Conservation (phyloP, 1,140 invertebrate species). For the Mycetomoellerius zeteki region DNA sequence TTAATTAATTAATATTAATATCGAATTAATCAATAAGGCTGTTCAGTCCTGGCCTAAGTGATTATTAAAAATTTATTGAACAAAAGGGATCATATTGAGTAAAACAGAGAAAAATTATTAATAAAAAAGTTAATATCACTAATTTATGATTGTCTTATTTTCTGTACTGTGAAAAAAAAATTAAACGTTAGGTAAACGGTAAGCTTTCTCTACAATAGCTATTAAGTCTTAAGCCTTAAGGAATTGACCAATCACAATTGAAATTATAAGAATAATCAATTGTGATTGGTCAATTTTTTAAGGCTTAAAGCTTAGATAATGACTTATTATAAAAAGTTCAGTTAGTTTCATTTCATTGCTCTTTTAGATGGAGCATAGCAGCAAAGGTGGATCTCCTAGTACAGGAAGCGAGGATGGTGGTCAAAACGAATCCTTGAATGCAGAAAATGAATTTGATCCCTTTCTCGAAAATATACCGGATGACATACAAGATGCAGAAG, state of each 20-base stretch:
- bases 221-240: too few species aligned
- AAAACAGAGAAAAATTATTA: background rate
- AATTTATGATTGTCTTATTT: background rate
- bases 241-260: too few species aligned
- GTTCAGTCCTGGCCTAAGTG: background rate
- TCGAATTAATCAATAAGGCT: background rate
- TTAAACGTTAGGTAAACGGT: background rate
- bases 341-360: background rate
- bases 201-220: background rate
- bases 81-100: background rate
- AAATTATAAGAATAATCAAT: too few species aligned
- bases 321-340: too few species aligned
- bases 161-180: background rate
- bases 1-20: too few species aligned
- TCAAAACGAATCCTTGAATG: constrained; percentile 88
- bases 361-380: constrained; percentile 83
- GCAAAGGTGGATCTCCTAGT: constrained; percentile 93
- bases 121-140: background rate
- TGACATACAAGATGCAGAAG: constrained; percentile 89
- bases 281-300: too few species aligned
- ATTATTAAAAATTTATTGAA: background rate
- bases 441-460: constrained; percentile 91
- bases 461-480: constrained; percentile 87
- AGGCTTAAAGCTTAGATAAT: too few species aligned
- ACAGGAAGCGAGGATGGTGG: constrained; percentile 94